Evolutionary conservation across 1,140 invertebrate genomes (phyloP).

Genomic region (Gonatopus flavifemur): DNA sequence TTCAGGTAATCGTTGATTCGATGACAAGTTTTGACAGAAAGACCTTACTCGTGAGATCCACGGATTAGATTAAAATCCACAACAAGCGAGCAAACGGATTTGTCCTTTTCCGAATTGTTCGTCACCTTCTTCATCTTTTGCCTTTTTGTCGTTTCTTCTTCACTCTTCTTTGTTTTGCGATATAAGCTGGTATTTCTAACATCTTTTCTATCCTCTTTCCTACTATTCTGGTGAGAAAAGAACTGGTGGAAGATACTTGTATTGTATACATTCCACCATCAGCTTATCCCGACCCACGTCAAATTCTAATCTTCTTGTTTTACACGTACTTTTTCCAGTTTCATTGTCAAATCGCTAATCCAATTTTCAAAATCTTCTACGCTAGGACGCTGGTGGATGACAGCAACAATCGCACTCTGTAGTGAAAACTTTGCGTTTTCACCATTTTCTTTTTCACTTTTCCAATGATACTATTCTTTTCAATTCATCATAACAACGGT

Average conservation of each 20-base stretch:
- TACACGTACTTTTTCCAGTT: constrained; percentile 3
- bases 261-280: neutral
- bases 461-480: no score
- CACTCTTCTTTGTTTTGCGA: no score
- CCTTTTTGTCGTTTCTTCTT: neutral
- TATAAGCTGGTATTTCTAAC: no score
- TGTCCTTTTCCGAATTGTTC: constrained; percentile 1
- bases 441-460: no score
- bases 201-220: neutral
- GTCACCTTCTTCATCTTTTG: constrained; percentile 4
- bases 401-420: no score
- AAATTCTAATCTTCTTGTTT: constrained; percentile 7
- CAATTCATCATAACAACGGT: no score
- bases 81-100: constrained; percentile 12
- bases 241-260: no score
- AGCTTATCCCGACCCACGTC: constrained; percentile 1
- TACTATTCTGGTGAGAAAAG: no score
- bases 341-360: constrained; percentile 2
- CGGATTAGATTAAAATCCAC: constrained; percentile 15
- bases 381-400: no score
- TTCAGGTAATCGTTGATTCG: no score
- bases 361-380: constrained; percentile 17
- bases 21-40: constrained; percentile 25
- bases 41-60: constrained; percentile 14
- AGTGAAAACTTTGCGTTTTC: no score